Evolutionary conservation across 1,140 invertebrate genomes (phyloP).

Genomic region (Camponotus vicinus): DNA sequence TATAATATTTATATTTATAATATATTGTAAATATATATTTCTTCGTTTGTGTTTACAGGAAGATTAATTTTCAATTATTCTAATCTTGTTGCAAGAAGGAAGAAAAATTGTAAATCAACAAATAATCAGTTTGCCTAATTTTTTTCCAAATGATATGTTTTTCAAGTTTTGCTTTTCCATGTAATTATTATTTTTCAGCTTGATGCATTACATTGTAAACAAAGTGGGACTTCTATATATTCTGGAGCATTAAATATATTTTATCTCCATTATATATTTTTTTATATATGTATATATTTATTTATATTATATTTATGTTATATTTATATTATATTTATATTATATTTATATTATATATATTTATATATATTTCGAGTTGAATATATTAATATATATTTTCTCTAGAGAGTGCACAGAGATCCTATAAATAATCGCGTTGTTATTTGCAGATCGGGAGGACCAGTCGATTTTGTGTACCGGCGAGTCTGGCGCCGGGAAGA

Average conservation of each 20-base stretch:
- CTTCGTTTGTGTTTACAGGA: background rate
- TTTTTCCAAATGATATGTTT: background rate
- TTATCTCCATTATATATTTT: background rate
- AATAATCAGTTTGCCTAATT: background rate
- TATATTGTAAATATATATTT: background rate
- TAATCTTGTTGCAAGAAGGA: background rate
- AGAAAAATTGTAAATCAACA: background rate
- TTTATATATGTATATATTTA: no score
- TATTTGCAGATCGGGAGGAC: conserved; percentile 97
- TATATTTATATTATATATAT: no score
- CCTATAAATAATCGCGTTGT: background rate
- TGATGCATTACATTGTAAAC: background rate
- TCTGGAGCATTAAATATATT: background rate
- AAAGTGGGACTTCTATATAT: background rate
- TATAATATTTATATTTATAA: background rate
- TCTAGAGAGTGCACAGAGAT: background rate
- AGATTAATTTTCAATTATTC: conserved; percentile 6
- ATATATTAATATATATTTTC: background rate
- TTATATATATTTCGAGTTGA: background rate
- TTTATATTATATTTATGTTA: no score
- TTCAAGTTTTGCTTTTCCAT: background rate
- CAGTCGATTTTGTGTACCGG: conserved; percentile 99
- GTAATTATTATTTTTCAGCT: background rate
- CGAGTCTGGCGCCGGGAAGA: conserved; percentile 99
- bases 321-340: no score